These are phyloP conservation scores for Silurus lanzhouensis DNA, from an alignment of 2,797 vertebrate genomes.

Conservation along the genomic window DNA sequence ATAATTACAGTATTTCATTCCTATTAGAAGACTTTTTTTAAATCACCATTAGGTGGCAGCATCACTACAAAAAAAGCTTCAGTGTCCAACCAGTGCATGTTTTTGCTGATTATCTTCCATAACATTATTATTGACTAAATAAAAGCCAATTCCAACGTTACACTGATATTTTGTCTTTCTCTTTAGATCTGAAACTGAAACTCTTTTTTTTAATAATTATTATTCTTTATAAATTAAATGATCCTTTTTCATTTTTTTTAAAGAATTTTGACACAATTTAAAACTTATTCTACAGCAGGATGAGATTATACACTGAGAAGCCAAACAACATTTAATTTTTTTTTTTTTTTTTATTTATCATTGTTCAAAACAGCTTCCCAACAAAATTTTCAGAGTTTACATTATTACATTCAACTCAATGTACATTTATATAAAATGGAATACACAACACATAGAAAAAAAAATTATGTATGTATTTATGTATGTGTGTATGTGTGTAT, in stretches of 20 bases:
- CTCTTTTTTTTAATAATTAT: too few relatives aligned
- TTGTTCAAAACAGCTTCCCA: neutral
- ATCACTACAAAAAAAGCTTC: neutral
- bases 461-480: too few relatives aligned
- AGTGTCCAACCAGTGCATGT: neutral
- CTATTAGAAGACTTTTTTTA: neutral
- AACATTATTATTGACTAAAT: neutral
- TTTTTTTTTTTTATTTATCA: neutral
- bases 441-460: too few relatives aligned
- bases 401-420: neutral
- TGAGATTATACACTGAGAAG: neutral
- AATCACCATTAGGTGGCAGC: conserved; percentile 35
- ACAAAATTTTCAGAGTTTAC: neutral
- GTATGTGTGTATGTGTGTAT: too few relatives aligned
- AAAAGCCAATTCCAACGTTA: neutral
- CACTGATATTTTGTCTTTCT: neutral
- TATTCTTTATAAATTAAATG: too few relatives aligned
- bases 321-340: neutral
- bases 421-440: neutral
- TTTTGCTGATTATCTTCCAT: neutral
- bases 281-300: neutral
- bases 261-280: neutral
- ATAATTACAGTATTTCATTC: neutral
- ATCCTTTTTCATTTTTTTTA: too few relatives aligned
- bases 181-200: neutral